Conservation (phyloP, 2,797 vertebrate species). For the Lophotriccus pileatus region DNA sequence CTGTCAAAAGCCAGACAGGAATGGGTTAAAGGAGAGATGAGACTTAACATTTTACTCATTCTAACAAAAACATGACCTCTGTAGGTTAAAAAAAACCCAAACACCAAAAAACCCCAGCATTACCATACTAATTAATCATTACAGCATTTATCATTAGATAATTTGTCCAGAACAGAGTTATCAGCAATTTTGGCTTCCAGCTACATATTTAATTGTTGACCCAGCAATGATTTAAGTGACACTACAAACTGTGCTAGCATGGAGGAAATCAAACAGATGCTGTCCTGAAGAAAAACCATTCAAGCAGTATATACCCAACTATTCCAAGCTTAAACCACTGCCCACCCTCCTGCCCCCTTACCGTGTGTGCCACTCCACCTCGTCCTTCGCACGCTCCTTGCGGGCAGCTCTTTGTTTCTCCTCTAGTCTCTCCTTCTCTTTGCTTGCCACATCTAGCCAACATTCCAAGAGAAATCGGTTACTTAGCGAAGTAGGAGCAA, state of each 20-base stretch:
- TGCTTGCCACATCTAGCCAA: conserved; percentile 86
- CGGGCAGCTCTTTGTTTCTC: conserved; percentile 93
- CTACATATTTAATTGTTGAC: not conserved
- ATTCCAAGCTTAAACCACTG: not conserved
- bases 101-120: not conserved
- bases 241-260: not conserved
- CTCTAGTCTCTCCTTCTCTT: conserved; percentile 92
- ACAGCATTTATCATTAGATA: not conserved
- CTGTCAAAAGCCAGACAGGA: not conserved
- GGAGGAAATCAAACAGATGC: not conserved
- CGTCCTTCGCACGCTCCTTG: conserved; percentile 84
- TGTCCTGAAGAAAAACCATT: not conserved
- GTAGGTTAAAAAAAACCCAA: not conserved
- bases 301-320: not conserved
- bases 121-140: not conserved
- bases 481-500: not conserved
- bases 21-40: not conserved
- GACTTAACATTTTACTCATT: not conserved
- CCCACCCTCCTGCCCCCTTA: conserved; percentile 43
- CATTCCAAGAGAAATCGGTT: not conserved
- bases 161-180: not conserved
- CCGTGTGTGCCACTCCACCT: conserved; percentile 90
- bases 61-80: not conserved
- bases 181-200: not conserved
- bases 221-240: not conserved